Percentiles rank a stretch among this genome's conserved stretches.
Conservation (phyloP, 2,113 vertebrate species). For the Prochilodus magdalenae region DNA sequence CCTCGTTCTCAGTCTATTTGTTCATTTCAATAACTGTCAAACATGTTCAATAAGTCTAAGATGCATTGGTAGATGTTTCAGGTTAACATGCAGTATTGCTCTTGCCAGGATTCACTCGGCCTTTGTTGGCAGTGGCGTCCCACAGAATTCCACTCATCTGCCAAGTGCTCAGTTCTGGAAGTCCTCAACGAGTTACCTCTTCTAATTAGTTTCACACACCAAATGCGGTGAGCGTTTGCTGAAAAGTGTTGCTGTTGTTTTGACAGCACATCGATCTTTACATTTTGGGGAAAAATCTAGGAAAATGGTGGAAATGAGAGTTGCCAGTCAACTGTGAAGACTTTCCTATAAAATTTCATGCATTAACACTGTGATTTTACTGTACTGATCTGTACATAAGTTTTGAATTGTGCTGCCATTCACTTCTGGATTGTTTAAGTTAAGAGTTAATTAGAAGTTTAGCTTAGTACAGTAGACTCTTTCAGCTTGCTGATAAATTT, state of each 20-base stretch:
- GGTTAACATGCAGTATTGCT: slow-evolving; percentile 37
- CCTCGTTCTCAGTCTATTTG: not conserved
- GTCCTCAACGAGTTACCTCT: slow-evolving; percentile 35
- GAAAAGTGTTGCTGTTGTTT: not conserved
- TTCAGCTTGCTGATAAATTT: too few relatives aligned
- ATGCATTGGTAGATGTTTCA: slow-evolving; percentile 10
- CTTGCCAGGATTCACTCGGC: slow-evolving; percentile 45
- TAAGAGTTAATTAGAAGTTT: too few relatives aligned
- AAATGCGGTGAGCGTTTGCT: slow-evolving; percentile 37
- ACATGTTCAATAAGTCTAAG: not conserved
- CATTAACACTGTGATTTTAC: not conserved
- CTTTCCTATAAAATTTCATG: not conserved
- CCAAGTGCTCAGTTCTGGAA: slow-evolving; percentile 46
- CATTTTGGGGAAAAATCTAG: not conserved
- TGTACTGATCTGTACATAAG: not conserved
- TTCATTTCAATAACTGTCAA: not conserved
- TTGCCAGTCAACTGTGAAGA: not conserved
- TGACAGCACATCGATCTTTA: not conserved
- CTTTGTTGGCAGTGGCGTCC: slow-evolving; percentile 47
- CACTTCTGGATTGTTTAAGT: not conserved
- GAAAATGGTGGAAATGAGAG: not conserved
- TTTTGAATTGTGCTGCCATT: not conserved
- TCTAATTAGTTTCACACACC: slow-evolving; percentile 46
- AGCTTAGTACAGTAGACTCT: too few relatives aligned
- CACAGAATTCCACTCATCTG: slow-evolving; percentile 39